phyloP scores from a whole-genome alignment of 2,113 vertebrate genomes.

The Vulpes vulpes region DNA sequence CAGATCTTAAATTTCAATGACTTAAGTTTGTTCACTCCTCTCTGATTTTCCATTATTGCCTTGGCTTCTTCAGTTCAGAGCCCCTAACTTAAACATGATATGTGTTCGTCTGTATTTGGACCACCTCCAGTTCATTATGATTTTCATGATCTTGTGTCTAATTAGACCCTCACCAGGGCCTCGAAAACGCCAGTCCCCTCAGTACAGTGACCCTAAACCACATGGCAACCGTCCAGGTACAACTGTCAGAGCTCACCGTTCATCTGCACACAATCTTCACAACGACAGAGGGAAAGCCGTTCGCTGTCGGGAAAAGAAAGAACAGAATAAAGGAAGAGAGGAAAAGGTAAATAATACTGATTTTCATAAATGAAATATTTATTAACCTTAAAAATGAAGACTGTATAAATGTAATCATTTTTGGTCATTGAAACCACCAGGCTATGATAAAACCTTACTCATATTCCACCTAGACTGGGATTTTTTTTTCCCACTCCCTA shows the following conservation, averaged over 20 bases:
- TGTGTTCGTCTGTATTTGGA: neutral
- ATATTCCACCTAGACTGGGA: neutral
- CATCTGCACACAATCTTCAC: constrained; percentile 90
- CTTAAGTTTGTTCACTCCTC: neutral
- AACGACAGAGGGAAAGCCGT: constrained; percentile 90
- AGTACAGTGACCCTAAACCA: constrained; percentile 91
- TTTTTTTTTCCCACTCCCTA: neutral
- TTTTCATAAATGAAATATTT: constrained; percentile 21
- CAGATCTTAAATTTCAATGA: neutral
- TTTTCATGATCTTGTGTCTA: constrained; percentile 68
- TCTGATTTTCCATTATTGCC: neutral
- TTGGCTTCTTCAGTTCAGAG: neutral
- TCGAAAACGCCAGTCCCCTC: constrained; percentile 90
- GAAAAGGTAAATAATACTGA: constrained; percentile 91
- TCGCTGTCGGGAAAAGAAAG: constrained; percentile 94
- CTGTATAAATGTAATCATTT: neutral
- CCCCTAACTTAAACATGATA: neutral
- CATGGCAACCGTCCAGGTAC: constrained; percentile 91
- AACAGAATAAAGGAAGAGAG: constrained; percentile 93
- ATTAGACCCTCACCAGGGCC: constrained; percentile 92
- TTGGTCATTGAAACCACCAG: neutral
- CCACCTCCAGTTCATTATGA: neutral
- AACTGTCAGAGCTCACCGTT: constrained; percentile 89
- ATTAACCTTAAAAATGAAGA: constrained; percentile 50
- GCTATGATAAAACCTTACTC: neutral